These are phyloP conservation scores for Drosophila trapezifrons DNA, from an alignment of 1,140 invertebrate species.

Conservation along the genomic window DNA sequence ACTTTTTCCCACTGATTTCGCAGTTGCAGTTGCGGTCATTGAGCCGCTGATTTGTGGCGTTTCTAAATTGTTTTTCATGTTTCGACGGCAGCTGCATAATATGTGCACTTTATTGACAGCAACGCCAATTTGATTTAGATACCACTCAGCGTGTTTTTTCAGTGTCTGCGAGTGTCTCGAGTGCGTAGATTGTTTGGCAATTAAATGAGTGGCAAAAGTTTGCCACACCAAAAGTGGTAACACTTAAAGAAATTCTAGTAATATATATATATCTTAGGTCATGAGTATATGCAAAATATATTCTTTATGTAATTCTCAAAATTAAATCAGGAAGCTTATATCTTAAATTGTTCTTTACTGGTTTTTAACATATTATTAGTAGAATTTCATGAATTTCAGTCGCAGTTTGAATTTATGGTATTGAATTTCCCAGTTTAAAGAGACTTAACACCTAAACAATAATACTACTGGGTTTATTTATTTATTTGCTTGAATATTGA, in stretches of 20 bases:
- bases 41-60: slow-evolving; percentile 79
- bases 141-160: slow-evolving; percentile 25
- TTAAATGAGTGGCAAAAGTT: slow-evolving; percentile 32
- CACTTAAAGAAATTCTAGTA: neutral
- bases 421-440: neutral
- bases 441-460: neutral
- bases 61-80: slow-evolving; percentile 82
- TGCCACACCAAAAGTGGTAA: slow-evolving; percentile 1
- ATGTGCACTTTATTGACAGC: slow-evolving; percentile 70
- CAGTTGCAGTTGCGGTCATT: slow-evolving; percentile 68
- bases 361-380: neutral
- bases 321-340: neutral
- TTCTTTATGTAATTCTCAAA: no score
- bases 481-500: neutral
- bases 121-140: slow-evolving; percentile 57
- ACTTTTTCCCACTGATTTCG: slow-evolving; percentile 20
- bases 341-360: neutral
- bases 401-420: rapidly evolving
- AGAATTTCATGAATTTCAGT: neutral
- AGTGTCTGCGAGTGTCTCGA: slow-evolving; percentile 23
- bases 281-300: no score
- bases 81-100: slow-evolving; percentile 77
- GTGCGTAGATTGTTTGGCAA: slow-evolving; percentile 45
- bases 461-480: no score
- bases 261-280: no score